These are phyloP conservation scores for Sycophaga agraensis DNA, from an alignment of 1,140 invertebrate species.

Conservation along the genomic window DNA sequence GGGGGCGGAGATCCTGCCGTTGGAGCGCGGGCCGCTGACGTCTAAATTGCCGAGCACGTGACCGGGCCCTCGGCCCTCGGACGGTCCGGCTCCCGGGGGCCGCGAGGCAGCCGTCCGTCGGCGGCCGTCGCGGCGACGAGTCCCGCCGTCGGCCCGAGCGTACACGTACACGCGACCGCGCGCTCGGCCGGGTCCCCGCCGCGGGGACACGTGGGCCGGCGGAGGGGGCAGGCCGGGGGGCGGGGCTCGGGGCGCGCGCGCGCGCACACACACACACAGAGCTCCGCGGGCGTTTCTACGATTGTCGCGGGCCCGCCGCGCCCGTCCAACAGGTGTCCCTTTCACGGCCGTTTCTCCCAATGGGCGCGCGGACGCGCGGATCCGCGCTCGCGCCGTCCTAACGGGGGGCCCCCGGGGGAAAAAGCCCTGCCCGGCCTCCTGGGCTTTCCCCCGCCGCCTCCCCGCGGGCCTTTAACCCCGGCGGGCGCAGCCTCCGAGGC, in stretches of 20 bases:
- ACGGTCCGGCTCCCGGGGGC: too few relatives aligned
- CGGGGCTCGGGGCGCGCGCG: background rate
- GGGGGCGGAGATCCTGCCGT: background rate
- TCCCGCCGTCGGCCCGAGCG: background rate
- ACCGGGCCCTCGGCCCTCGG: too few relatives aligned
- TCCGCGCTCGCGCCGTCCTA: too few relatives aligned
- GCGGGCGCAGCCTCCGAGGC: background rate
- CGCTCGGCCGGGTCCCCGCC: background rate
- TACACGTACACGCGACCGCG: background rate
- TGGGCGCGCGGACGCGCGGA: conserved; percentile 47
- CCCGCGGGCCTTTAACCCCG: background rate
- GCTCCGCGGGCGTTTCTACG: conserved; percentile 43
- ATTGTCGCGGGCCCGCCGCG: conserved; percentile 41
- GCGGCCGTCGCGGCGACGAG: too few relatives aligned
- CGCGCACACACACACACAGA: background rate
- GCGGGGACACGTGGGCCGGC: background rate
- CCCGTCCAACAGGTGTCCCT: conserved; percentile 58
- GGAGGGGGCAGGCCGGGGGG: background rate
- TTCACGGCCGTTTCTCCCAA: conserved; percentile 60
- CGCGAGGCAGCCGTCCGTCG: too few relatives aligned
- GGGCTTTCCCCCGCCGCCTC: background rate
- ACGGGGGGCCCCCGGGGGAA: too few relatives aligned
- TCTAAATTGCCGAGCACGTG: too few relatives aligned
- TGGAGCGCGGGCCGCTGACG: too few relatives aligned
- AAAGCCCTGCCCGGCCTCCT: background rate